phyloP scores from a whole-genome alignment of 2,797 vertebrate genomes.

The Morelia viridis region DNA sequence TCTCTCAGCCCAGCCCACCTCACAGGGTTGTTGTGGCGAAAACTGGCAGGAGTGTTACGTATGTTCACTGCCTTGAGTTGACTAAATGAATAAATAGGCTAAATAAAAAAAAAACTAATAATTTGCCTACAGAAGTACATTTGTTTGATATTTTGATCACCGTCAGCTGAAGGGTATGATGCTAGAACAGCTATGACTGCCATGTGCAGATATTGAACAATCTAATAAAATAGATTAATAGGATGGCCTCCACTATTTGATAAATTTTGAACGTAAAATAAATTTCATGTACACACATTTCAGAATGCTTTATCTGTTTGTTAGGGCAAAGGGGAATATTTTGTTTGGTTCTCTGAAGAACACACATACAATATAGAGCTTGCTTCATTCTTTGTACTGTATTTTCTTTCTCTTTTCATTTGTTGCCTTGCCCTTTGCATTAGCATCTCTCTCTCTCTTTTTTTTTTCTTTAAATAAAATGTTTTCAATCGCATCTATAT shows the following conservation, averaged over 20 bases:
- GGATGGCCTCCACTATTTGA: background rate
- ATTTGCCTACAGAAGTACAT: background rate
- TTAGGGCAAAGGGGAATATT: background rate
- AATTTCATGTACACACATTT: background rate
- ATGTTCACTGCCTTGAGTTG: background rate
- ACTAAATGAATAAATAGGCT: too few relatives aligned
- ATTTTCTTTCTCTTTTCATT: background rate
- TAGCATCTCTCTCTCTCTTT: background rate
- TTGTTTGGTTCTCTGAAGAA: slow-evolving; percentile 6
- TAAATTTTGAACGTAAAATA: background rate
- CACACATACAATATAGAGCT: background rate
- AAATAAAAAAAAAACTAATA: background rate
- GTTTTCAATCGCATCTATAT: background rate
- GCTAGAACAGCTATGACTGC: background rate
- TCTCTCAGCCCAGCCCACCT: background rate
- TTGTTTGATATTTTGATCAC: background rate
- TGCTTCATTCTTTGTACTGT: background rate
- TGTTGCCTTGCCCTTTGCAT: background rate
- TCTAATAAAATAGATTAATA: background rate
- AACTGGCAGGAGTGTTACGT: background rate
- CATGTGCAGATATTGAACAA: background rate
- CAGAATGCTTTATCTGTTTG: background rate
- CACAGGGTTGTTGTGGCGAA: background rate
- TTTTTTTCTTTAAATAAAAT: background rate
- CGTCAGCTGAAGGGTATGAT: background rate